Conservation (phyloP, 2,113 vertebrate species). For the Pelusios castaneus region DNA sequence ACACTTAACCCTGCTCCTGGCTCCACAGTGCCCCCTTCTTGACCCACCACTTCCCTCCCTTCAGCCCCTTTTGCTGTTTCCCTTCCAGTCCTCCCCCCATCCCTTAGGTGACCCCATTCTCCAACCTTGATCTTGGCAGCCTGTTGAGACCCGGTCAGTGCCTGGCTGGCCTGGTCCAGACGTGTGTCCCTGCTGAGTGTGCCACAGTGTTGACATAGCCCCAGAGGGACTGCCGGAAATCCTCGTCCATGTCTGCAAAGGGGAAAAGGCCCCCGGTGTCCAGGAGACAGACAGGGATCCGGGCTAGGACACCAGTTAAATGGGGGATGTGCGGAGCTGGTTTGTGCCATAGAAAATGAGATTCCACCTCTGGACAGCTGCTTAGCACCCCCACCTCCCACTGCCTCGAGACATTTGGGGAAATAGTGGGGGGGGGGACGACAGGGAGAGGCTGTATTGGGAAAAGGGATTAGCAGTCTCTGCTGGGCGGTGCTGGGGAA, state of each 20-base stretch:
- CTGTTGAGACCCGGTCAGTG: not conserved
- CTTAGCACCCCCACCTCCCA: not conserved
- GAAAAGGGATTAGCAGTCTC: too few relatives aligned
- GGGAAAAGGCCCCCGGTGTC: not conserved
- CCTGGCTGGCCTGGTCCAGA: not conserved
- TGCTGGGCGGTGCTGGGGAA: rapidly evolving
- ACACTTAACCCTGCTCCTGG: too few relatives aligned
- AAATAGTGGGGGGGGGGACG: too few relatives aligned
- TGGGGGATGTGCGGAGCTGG: rapidly evolving
- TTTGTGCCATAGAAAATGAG: not conserved
- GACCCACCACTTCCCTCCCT: too few relatives aligned
- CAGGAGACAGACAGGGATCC: too few relatives aligned
- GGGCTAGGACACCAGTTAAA: not conserved
- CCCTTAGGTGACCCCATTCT: not conserved
- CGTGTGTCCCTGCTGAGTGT: not conserved
- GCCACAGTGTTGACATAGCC: not conserved
- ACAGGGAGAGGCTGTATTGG: too few relatives aligned
- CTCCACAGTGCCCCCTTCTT: too few relatives aligned
- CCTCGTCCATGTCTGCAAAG: not conserved
- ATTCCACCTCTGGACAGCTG: not conserved
- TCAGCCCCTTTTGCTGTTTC: not conserved
- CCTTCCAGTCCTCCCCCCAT: not conserved
- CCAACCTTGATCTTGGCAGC: not conserved
- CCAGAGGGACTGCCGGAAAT: not conserved
- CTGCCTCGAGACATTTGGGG: not conserved